These are phyloP conservation scores for Trichoplusia ni DNA, from an alignment of 1,140 invertebrate genomes.

Conservation along the genomic window DNA sequence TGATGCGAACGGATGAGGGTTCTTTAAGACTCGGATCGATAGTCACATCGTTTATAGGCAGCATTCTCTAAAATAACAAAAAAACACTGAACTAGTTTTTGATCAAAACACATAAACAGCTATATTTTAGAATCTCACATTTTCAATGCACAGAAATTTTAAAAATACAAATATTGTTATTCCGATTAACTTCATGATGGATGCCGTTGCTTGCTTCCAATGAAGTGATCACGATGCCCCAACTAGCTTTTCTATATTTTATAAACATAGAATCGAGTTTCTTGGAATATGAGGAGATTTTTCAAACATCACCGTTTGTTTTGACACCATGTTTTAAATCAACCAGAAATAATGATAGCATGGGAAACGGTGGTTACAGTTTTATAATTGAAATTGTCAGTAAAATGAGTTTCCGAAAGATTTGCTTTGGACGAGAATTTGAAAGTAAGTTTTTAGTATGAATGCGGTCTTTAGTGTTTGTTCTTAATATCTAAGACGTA, in stretches of 20 bases:
- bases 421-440: background rate
- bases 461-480: background rate
- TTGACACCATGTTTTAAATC: conserved; percentile 40
- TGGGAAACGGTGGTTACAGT: background rate
- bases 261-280: conserved; percentile 54
- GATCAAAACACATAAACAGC: background rate
- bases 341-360: conserved; percentile 26
- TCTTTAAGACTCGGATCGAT: conserved; percentile 27
- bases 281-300: conserved; percentile 53
- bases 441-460: background rate
- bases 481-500: background rate
- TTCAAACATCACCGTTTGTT: conserved; percentile 49
- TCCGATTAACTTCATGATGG: conserved; percentile 48
- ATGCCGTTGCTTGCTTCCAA: conserved; percentile 28
- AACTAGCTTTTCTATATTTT: conserved; percentile 38
- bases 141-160: conserved; percentile 46
- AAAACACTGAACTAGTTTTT: conserved; percentile 22
- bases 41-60: conserved; percentile 49
- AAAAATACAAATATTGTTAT: conserved; percentile 43
- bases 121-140: conserved; percentile 42
- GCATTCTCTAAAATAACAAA: conserved; percentile 51
- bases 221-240: conserved; percentile 34
- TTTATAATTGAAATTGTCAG: background rate
- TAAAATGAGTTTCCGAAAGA: background rate
- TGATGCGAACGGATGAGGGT: conserved; percentile 2